Percentiles rank a stretch among this genome's conserved stretches.
phyloP scores from a whole-genome alignment of 2,113 vertebrate species.

The Herpetotheres cachinnans region DNA sequence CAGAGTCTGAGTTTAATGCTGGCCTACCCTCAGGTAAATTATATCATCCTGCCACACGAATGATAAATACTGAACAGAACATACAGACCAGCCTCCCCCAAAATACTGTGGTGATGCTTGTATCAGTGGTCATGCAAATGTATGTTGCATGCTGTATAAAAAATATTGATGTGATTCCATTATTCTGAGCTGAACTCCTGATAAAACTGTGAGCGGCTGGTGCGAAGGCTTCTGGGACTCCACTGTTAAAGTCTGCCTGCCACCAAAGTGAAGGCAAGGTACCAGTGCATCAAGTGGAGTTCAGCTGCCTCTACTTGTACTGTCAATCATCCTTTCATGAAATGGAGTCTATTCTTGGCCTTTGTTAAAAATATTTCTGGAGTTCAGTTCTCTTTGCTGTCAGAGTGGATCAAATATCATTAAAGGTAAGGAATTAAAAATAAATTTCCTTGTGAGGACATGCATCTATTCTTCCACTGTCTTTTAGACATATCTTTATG shows the following conservation, averaged over 20 bases:
- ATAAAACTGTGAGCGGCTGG: neutral
- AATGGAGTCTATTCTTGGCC: neutral
- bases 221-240: neutral
- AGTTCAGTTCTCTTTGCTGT: neutral
- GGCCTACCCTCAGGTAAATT: neutral
- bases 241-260: neutral
- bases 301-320: neutral
- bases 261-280: neutral
- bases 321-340: neutral
- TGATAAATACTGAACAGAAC: neutral
- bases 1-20: neutral
- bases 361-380: neutral
- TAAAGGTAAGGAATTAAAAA: neutral
- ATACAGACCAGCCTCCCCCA: neutral
- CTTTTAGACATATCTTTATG: neutral
- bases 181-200: neutral
- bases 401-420: neutral
- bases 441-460: neutral
- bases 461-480: neutral
- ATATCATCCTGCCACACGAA: neutral
- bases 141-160: neutral
- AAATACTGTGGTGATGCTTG: neutral
- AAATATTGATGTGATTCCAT: neutral
- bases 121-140: neutral
- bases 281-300: neutral